phyloP scores from a whole-genome alignment of 92 coral and sea anemone genomes.

The Phymanthus crucifer region DNA sequence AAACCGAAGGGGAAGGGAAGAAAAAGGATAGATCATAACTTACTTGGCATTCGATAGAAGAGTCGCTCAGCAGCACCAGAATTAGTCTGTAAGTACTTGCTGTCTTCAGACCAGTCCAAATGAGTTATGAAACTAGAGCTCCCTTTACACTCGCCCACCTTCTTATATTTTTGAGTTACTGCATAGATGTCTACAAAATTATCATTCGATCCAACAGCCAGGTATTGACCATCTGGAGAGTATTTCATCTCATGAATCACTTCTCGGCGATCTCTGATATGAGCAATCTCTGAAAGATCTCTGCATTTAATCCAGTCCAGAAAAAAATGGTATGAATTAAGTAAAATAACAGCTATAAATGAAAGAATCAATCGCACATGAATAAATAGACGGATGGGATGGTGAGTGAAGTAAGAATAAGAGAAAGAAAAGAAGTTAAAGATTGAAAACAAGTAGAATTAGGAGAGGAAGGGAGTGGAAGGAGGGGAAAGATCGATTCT shows the following conservation, averaged over 20 bases:
- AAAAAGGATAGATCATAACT: constrained; percentile 17
- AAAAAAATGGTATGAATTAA: too few species aligned
- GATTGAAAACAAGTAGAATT: too few species aligned
- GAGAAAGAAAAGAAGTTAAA: too few species aligned
- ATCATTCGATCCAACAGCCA: constrained; percentile 99
- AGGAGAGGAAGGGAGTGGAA: too few species aligned
- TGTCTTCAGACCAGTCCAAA: constrained; percentile 97
- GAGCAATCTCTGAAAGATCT: constrained; percentile 89
- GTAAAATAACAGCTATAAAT: too few species aligned
- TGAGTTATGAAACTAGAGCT: constrained; percentile 97
- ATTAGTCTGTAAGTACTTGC: constrained; percentile 93
- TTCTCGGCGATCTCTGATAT: constrained; percentile 89
- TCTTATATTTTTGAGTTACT: constrained; percentile 92
- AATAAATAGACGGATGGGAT: too few species aligned
- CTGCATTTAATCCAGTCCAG: constrained; percentile 24
- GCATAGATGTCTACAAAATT: constrained; percentile 97
- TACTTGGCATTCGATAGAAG: constrained; percentile 95
- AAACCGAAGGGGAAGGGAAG: too few species aligned
- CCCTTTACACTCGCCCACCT: constrained; percentile 99
- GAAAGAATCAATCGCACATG: too few species aligned
- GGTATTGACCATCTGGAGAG: constrained; percentile 96
- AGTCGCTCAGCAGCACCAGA: constrained; percentile 98
- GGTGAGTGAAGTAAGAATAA: too few species aligned
- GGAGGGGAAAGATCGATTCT: too few species aligned
- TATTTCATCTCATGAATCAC: constrained; percentile 95